phyloP scores from a whole-genome alignment of 2,113 vertebrate genomes.

The Rissa tridactyla region DNA sequence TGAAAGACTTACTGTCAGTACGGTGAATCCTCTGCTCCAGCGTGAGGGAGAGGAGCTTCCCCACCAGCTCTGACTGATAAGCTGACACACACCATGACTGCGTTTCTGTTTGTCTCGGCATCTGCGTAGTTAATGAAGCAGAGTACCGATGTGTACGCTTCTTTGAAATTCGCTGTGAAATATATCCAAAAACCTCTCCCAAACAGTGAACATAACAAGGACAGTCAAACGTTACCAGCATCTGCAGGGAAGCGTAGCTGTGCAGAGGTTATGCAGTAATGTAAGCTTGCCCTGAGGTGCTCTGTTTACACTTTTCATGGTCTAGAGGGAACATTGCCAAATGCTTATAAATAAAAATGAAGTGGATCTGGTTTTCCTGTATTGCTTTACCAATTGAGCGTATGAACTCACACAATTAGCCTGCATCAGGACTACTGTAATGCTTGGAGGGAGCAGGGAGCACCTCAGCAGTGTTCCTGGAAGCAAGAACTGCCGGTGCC shows the following conservation, averaged over 20 bases:
- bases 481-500: not conserved
- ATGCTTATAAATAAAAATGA: slow-evolving; percentile 15
- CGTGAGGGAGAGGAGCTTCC: not conserved
- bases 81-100: not conserved
- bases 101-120: not conserved
- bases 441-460: not conserved
- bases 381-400: not conserved
- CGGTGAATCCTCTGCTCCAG: not conserved
- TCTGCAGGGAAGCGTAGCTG: not conserved
- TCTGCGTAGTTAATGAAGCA: not conserved
- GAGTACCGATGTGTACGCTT: not conserved
- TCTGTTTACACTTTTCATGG: not conserved
- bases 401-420: not conserved
- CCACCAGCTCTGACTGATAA: not conserved
- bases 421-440: not conserved
- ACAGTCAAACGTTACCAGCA: not conserved
- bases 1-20: not conserved
- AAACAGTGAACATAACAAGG: not conserved
- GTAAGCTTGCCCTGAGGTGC: not conserved
- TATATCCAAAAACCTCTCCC: not conserved
- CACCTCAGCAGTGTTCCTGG: not conserved
- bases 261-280: not conserved
- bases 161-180: not conserved
- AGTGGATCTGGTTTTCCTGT: not conserved
- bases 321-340: not conserved